These are phyloP conservation scores for Nothobranchius furzeri DNA, from an alignment of 2,113 vertebrate genomes.

Conservation along the genomic window DNA sequence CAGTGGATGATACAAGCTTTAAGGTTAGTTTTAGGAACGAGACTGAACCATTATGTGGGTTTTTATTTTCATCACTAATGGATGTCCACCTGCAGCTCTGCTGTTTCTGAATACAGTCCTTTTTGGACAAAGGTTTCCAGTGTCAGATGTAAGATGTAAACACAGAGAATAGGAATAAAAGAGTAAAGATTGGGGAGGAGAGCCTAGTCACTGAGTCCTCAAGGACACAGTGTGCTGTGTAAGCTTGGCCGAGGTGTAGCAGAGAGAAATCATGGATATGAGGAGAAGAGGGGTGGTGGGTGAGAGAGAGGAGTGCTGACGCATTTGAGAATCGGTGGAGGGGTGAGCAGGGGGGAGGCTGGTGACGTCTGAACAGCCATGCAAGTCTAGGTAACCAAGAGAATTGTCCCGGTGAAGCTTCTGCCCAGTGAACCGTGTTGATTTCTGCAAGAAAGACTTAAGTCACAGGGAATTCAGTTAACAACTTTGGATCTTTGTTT, in stretches of 20 bases:
- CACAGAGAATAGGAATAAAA: slow-evolving; percentile 36
- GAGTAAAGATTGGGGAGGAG: slow-evolving; percentile 18
- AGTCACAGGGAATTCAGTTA: slow-evolving; percentile 19
- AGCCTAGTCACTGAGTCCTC: slow-evolving; percentile 49
- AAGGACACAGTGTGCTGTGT: slow-evolving; percentile 73
- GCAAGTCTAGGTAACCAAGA: slow-evolving; percentile 72
- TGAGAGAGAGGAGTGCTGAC: slow-evolving; percentile 66
- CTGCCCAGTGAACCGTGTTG: slow-evolving; percentile 51
- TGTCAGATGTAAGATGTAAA: slow-evolving; percentile 23
- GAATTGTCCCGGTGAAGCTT: not conserved
- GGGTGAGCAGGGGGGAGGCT: slow-evolving; percentile 20
- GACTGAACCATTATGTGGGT: too few species aligned
- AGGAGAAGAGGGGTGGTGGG: slow-evolving; percentile 10
- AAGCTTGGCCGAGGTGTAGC: slow-evolving; percentile 64
- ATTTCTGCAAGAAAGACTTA: slow-evolving; percentile 55
- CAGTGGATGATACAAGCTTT: too few species aligned
- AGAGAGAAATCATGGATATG: slow-evolving; percentile 51
- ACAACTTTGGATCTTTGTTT: slow-evolving; percentile 37
- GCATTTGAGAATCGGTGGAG: slow-evolving; percentile 64
- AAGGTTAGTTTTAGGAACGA: too few species aligned
- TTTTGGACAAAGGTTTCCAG: slow-evolving; percentile 10
- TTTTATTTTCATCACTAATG: not conserved
- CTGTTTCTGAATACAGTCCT: not conserved
- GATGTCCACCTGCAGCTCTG: not conserved
- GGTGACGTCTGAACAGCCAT: slow-evolving; percentile 77